Conservation (phyloP, 2,797 vertebrate species). For the Parauchenoglanis ngamensis region DNA sequence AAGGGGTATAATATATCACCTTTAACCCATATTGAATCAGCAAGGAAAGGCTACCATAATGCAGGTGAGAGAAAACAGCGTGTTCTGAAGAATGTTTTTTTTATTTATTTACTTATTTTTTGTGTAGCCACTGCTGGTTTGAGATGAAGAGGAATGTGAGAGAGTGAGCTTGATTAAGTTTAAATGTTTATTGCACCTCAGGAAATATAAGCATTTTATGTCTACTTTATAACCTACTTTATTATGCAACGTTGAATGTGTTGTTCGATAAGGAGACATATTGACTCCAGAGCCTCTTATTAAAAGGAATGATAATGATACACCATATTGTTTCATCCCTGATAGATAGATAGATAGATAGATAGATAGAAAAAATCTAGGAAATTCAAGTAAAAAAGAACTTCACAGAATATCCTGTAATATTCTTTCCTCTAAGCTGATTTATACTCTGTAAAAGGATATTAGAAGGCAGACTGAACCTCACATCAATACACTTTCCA, state of each 20-base stretch:
- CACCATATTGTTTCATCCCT: neutral
- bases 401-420: neutral
- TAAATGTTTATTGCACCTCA: neutral
- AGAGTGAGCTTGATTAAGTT: neutral
- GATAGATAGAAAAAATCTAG: neutral
- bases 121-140: neutral
- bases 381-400: neutral
- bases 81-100: neutral
- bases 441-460: neutral
- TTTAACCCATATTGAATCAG: no score
- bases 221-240: neutral
- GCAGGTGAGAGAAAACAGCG: neutral
- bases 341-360: neutral
- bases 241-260: neutral
- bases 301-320: neutral
- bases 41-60: neutral
- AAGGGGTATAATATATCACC: no score
- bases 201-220: neutral
- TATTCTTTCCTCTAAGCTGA: neutral
- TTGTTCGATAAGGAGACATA: neutral
- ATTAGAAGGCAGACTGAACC: slow-evolving; percentile 10
- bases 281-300: neutral
- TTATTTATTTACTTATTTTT: neutral
- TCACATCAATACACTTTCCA: slow-evolving; percentile 24
- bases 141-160: neutral